A percentile compares a stretch with the other conserved stretches of the same genome.
phyloP scores from a whole-genome alignment of 2,113 vertebrate species.

The Sclerurus mexicanus region DNA sequence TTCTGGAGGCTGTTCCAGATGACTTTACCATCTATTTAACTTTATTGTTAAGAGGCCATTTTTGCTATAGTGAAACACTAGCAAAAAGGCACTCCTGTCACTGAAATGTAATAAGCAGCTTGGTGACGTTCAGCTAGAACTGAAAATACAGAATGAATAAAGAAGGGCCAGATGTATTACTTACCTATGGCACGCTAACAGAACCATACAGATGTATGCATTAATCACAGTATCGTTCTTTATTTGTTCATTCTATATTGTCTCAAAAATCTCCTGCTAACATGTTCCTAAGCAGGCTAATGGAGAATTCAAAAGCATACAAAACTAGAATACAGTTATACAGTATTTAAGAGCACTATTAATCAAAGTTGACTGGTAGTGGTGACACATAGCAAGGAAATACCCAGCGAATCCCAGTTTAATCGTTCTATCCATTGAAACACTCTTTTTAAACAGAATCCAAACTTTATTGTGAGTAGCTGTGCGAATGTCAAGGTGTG shows the following conservation, averaged over 20 bases:
- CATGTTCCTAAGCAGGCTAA: not conserved
- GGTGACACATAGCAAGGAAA: not conserved
- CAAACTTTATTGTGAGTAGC: not conserved
- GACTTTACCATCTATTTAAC: not conserved
- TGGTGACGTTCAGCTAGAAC: not conserved
- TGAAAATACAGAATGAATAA: not conserved
- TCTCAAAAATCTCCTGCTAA: not conserved
- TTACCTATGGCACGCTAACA: not conserved
- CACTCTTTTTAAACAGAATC: not conserved
- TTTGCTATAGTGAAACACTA: not conserved
- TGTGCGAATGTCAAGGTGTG: not conserved
- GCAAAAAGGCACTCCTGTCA: not conserved
- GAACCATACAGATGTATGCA: not conserved
- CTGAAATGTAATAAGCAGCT: not conserved
- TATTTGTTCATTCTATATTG: not conserved
- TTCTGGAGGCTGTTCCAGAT: not conserved
- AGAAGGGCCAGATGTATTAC: not conserved
- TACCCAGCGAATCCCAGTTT: not conserved
- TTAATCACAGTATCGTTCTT: not conserved
- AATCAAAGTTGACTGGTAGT: not conserved
- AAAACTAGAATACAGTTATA: not conserved
- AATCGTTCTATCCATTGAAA: not conserved
- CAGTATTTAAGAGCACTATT: not conserved
- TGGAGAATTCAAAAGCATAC: not conserved
- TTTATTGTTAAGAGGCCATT: not conserved